Conservation (phyloP, 2,888 invertebrate species). For the Hypselothyrea guttata region DNA sequence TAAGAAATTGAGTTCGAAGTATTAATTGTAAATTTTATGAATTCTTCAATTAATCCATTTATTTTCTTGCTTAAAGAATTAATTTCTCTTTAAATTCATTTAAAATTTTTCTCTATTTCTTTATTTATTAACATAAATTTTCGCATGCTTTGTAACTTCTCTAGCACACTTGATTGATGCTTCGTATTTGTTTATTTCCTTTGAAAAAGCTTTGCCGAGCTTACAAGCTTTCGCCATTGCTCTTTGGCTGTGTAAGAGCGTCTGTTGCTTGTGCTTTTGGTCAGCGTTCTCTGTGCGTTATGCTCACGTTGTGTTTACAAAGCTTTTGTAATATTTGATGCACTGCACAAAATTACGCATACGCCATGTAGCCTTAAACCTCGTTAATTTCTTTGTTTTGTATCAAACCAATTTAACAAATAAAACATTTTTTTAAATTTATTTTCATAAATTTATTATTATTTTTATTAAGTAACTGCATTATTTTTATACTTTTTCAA, state of each 20-base stretch:
- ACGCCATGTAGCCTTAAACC: not conserved
- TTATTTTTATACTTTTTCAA: not conserved
- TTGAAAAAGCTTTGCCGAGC: no score
- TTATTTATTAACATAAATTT: not conserved
- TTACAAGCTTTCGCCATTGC: not conserved
- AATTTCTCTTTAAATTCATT: no score
- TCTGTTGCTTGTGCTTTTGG: constrained; percentile 10
- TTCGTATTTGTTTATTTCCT: no score
- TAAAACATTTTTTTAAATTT: no score
- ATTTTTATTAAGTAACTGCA: no score
- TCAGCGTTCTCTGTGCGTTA: not conserved
- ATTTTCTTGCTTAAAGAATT: not conserved
- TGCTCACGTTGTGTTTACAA: not conserved
- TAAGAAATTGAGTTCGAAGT: no score
- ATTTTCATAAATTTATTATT: no score
- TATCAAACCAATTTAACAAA: no score
- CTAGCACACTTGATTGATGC: no score
- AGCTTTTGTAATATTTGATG: constrained; percentile 38
- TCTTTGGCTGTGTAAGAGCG: constrained; percentile 19
- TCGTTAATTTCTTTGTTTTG: not conserved
- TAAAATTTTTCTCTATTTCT: not conserved
- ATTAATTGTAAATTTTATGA: no score
- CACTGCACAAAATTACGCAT: constrained; percentile 45
- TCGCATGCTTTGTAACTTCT: no score
- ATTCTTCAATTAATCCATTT: no score